A percentile compares a stretch with the other conserved stretches of the same genome.
Conservation (phyloP, 2,113 vertebrate genomes). For the Pseudolaguvia tuberculata region DNA sequence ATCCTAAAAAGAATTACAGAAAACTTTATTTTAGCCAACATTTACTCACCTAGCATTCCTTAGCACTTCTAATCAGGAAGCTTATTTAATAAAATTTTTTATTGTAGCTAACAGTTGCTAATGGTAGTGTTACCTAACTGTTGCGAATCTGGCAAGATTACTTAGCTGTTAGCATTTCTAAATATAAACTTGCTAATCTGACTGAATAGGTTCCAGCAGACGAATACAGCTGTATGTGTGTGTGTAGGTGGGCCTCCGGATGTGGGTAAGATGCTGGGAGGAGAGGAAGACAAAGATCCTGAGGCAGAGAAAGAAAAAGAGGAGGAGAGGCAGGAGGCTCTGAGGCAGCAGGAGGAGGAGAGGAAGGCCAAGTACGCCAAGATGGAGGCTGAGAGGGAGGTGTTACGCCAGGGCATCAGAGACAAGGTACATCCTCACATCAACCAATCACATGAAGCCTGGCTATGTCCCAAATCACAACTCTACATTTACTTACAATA, state of each 20-base stretch:
- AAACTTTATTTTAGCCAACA: background rate
- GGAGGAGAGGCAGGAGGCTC: constrained; percentile 91
- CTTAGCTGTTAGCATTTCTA: background rate
- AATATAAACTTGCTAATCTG: background rate
- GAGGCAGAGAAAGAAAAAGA: constrained; percentile 92
- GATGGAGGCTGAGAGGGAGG: constrained; percentile 96
- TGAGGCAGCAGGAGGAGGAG: constrained; percentile 95
- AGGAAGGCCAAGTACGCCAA: constrained; percentile 93
- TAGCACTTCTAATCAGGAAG: background rate
- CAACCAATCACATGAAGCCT: background rate
- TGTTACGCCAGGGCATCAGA: constrained; percentile 92
- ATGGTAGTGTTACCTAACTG: too few relatives aligned
- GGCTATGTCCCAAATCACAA: background rate
- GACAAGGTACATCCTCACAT: constrained; percentile 83
- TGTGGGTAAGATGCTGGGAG: constrained; percentile 97
- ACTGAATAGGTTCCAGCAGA: background rate
- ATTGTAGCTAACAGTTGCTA: background rate
- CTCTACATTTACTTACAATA: background rate
- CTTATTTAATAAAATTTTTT: background rate
- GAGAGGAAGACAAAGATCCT: constrained; percentile 94
- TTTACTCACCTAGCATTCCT: background rate
- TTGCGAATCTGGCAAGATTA: background rate
- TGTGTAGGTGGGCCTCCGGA: constrained; percentile 82
- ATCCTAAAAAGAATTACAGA: too few relatives aligned
- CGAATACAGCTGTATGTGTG: background rate